Evolutionary conservation across 2,888 invertebrate species (phyloP), one percentile per base, ranked within the genome.

Genomic region (Eristalinus aeneus): DNA sequence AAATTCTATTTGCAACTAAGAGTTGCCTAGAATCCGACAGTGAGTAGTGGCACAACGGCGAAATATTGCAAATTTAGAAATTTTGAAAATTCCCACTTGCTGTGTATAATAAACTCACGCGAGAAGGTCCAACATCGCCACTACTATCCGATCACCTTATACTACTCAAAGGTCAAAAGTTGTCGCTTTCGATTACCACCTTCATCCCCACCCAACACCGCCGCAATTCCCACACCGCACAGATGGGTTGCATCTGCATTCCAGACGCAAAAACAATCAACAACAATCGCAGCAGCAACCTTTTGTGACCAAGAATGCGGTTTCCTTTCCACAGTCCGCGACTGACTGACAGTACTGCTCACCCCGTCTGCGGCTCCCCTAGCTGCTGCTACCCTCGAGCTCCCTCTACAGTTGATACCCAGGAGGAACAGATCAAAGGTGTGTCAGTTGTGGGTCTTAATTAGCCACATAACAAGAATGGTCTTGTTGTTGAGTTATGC

Each of bases 341-440:
- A 46, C 46, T n/a, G n/a, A n/a, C n/a, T n/a, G 16, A n/a, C 8
- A 11, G 1, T 8, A 36, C 39, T 46, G 16, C 46, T 16, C 46
- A 8, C 16, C 27, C n/a, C 39, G 39, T n/a, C 36, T 39, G 36
- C 36, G 11, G n/a, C 11, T n/a, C n/a, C n/a, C n/a, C n/a, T n/a
- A n/a, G 46, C 46, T 16, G 46, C 16, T 46, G 46, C 46, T 46
- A 8, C 16, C 27, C 27, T 16, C 16, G 16, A n/a, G n/a, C 39
- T n/a, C 27, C 27, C 27, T 2, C 5, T 27, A 16, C 46, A 1
- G 46, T 16, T 46, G 46, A n/a, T 46, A 16, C 8, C 39, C n/a
- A 39, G 16, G 46, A 53, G 34, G 27, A 68, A 20, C 34, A 64
- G 64, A 69, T 81, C 80, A 64, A 81, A 81, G 80, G 58, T 81